Base-by-base conservation (phyloP, 2,888 invertebrate genomes). In the Nebria salina region DNA sequence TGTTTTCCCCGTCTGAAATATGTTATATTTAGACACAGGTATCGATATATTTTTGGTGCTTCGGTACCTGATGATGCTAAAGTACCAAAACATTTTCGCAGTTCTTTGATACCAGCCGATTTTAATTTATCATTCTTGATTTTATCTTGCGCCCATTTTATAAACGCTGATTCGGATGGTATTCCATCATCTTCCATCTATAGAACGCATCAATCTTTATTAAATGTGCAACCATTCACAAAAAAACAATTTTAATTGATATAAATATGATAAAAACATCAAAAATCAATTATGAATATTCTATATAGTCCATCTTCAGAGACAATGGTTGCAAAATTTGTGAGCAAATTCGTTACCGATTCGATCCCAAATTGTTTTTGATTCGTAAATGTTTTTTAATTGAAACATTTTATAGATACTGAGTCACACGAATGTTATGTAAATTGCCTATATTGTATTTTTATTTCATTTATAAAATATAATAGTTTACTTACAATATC, bases 91-190 rank as follows among this genome's bases (percentile, higher is more conserved):
- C 89, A 89, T 83, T 86, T 86, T 78, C 89, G 85, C 4, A 87
- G 85, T 68, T 88, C 87, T 78, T 88, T 84, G 65, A 89, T 83
- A 13, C 86, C 85, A 82, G 86, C 85, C 41, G 87, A 86, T 82
- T 88, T 84, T 77, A 87, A 87, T 83, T 86, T 85, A 82, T 88
- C 88, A 80, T 87, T 87, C 43, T 84, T 84, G 6, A 87, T 84
- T 82, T 88, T 86, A 70, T 88, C 88, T 82, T 89, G 88, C 8
- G 88, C 84, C 86, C 87, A 89, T 85, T 87, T 88, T 26, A 88
- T 87, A 41, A 89, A 82, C 79, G 88, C 85, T n/a, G 87, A 86
- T 85, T 89, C 89, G 1, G 89, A 89, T 9, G 89, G 89, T 13
- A 86, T 84, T 82, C 87, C 85, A 78, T 87, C 87, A 77, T 88